Percentiles rank a stretch among this genome's conserved stretches.
These are phyloP conservation scores for Oxyruncus cristatus DNA, from an alignment of 2,113 vertebrate genomes.

Conservation along the genomic window DNA sequence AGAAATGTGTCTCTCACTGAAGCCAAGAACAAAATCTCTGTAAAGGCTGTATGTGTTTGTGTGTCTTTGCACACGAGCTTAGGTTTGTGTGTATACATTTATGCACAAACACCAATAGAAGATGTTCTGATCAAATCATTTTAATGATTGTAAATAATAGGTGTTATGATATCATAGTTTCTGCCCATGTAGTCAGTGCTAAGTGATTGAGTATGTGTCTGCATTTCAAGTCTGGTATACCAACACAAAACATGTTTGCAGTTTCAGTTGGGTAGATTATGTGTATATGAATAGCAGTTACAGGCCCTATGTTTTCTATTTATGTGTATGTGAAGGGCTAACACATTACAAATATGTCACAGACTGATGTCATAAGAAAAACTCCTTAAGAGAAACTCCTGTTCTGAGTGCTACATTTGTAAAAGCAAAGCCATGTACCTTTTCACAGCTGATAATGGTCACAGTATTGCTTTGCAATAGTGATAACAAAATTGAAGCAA, in stretches of 20 bases:
- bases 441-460: not conserved
- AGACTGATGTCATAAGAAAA: not conserved
- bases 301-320: not conserved
- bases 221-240: not conserved
- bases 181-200: not conserved
- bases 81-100: not conserved
- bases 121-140: not conserved
- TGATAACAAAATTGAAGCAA: not conserved
- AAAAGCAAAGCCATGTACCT: not conserved
- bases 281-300: not conserved
- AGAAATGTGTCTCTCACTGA: not conserved
- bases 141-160: not conserved
- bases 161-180: not conserved
- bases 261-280: not conserved
- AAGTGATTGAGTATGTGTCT: not conserved
- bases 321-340: not conserved
- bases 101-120: not conserved
- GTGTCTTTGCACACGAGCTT: not conserved
- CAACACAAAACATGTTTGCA: not conserved
- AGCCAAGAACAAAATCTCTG: not conserved
- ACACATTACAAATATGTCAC: not conserved
- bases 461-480: not conserved
- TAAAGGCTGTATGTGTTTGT: not conserved
- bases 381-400: not conserved
- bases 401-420: not conserved